These are phyloP conservation scores for Rotaria magnacalcarata DNA, from an alignment of 2,888 invertebrate genomes.

Conservation along the genomic window DNA sequence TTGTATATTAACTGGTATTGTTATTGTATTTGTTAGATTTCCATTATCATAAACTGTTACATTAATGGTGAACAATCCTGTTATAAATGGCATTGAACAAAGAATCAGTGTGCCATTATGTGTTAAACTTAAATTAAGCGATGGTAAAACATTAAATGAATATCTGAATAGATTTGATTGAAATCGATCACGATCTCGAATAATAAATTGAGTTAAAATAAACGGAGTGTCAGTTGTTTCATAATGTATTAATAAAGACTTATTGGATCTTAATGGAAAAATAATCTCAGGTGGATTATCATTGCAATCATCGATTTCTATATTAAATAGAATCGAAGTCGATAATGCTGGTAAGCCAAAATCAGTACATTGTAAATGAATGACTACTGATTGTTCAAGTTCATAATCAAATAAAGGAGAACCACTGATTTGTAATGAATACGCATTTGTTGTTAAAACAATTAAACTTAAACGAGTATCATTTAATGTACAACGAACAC, in stretches of 20 bases:
- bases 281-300: slow-evolving; percentile 27
- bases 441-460: slow-evolving; percentile 15
- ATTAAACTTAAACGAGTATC: slow-evolving; percentile 22
- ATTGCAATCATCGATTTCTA: slow-evolving; percentile 18
- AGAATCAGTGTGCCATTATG: slow-evolving; percentile 15
- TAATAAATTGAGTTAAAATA: not conserved
- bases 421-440: slow-evolving; percentile 6
- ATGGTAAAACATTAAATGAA: not conserved
- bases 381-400: not conserved
- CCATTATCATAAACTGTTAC: not conserved
- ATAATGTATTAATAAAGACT: not conserved
- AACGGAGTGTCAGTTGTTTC: not conserved
- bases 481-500: slow-evolving; percentile 23
- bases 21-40: not conserved
- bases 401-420: not conserved
- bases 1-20: not conserved
- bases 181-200: not conserved
- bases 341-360: not conserved
- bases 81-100: not conserved
- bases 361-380: not conserved
- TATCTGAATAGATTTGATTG: not conserved
- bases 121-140: not conserved
- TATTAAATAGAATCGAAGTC: not conserved
- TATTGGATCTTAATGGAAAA: not conserved
- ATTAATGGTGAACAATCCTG: not conserved